Base-by-base conservation (phyloP, 2,113 vertebrate genomes). In the Osmerus eperlanus region DNA sequence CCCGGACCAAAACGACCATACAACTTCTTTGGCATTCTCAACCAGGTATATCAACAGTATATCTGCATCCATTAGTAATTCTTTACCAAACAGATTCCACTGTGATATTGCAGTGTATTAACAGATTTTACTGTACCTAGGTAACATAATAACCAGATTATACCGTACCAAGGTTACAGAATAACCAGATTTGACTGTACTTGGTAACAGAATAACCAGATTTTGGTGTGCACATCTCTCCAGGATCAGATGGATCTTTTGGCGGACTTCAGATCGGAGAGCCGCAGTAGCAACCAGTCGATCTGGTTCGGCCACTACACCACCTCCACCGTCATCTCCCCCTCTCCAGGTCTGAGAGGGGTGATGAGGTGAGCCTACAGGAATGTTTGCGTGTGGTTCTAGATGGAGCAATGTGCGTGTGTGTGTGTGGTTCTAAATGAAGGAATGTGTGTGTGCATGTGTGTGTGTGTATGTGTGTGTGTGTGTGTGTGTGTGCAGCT, bases 271-370 rank as follows among this genome's bases (percentile, higher is more conserved):
- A 91, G 90, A 67, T 73, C 68, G 55, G 88, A 96, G 89, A 95
- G 94, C 78, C 84, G 84, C 63, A 81, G 51, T 60, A 98, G 93
- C 86, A 99, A 99, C 87, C 96, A 98, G 75, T 94, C 94, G 3
- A 75, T 99, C 90, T 99, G 96, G 97, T 98, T 99, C 85, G 97
- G 97, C 78, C 97, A 99, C 86, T 99, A 94, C 81, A 94, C 97
- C 78, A 98, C 97, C 15, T 99, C 97, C 60, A 95, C 95, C 32
- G 90, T 98, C 41, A 91, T 99, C 84, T 98, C 96, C 3, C 87
- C 94, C 6, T 89, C 91, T 52, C 96, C 96, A 1, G 96, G 97
- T 75, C 85, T 99, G 78, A 84, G 94, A 63, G 79, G 90, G 28
- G 53, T 95, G 68, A 98, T 99, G 95, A 96, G 95, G 97, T 97